phyloP scores from a whole-genome alignment of 2,888 invertebrate genomes.

The Tryphoninae sp. region DNA sequence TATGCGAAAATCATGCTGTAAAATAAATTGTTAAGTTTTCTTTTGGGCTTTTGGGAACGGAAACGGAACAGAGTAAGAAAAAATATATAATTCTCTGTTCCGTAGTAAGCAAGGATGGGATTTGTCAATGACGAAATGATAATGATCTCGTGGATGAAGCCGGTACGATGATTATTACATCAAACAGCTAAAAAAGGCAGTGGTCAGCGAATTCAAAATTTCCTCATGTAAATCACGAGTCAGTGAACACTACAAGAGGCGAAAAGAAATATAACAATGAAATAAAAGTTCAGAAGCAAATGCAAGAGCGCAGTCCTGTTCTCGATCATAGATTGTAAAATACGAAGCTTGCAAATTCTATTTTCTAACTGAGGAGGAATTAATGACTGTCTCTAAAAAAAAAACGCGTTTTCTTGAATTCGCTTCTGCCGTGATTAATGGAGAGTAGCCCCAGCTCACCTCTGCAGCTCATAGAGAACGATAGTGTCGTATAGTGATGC shows the following conservation, averaged over 20 bases:
- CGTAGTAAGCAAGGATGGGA: constrained; percentile 42
- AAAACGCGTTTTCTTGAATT: constrained; percentile 68
- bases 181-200: background rate
- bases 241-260: constrained; percentile 64
- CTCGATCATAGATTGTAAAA: constrained; percentile 53
- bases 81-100: constrained; percentile 62
- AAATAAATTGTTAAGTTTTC: constrained; percentile 36
- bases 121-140: constrained; percentile 42
- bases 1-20: constrained; percentile 41
- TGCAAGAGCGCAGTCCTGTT: constrained; percentile 64
- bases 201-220: background rate
- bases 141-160: constrained; percentile 22
- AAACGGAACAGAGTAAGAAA: constrained; percentile 65
- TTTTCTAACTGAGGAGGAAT: constrained; percentile 46
- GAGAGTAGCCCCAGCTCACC: constrained; percentile 80
- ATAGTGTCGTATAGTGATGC: constrained; percentile 80
- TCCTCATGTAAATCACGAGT: constrained; percentile 29
- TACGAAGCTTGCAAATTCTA: constrained; percentile 58
- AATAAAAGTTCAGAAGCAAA: constrained; percentile 66
- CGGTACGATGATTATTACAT: constrained; percentile 22
- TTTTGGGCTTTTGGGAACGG: constrained; percentile 49
- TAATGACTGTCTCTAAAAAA: constrained; percentile 17
- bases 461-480: constrained; percentile 80
- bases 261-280: constrained; percentile 35
- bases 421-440: constrained; percentile 74